These are phyloP conservation scores for Pogonocherus hispidulus DNA, from an alignment of 2,888 invertebrate genomes.

Conservation along the genomic window DNA sequence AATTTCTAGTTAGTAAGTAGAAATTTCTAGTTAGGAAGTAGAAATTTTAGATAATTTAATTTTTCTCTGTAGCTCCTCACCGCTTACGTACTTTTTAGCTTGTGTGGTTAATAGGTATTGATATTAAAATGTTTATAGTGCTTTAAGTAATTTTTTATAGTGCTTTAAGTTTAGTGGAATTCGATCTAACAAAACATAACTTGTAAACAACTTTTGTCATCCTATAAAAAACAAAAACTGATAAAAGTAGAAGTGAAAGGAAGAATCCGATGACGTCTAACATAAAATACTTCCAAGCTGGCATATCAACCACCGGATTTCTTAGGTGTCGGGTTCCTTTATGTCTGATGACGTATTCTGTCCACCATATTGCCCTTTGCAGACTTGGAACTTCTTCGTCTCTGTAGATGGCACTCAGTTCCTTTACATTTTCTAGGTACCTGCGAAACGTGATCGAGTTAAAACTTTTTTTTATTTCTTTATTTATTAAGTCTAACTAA, in stretches of 20 bases:
- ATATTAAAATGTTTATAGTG: too few relatives aligned
- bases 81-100: too few relatives aligned
- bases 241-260: conserved; percentile 11
- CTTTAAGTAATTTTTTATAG: neutral
- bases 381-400: conserved; percentile 49
- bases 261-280: conserved; percentile 46
- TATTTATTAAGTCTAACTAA: too few relatives aligned
- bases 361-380: conserved; percentile 54
- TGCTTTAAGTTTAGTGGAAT: conserved; percentile 13
- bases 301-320: conserved; percentile 47
- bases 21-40: too few relatives aligned
- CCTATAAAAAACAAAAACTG: conserved; percentile 6
- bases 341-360: conserved; percentile 54
- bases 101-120: too few relatives aligned
- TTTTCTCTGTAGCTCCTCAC: too few relatives aligned
- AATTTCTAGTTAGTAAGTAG: too few relatives aligned
- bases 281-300: conserved; percentile 49
- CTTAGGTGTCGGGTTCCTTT: conserved; percentile 51
- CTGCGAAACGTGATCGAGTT: conserved; percentile 33
- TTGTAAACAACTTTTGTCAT: neutral
- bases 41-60: too few relatives aligned
- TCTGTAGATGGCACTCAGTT: conserved; percentile 46
- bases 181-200: neutral
- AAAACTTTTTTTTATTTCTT: too few relatives aligned
- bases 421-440: conserved; percentile 45